These are phyloP conservation scores for Hemiprocne comata DNA, from an alignment of 2,113 vertebrate genomes.

Conservation along the genomic window DNA sequence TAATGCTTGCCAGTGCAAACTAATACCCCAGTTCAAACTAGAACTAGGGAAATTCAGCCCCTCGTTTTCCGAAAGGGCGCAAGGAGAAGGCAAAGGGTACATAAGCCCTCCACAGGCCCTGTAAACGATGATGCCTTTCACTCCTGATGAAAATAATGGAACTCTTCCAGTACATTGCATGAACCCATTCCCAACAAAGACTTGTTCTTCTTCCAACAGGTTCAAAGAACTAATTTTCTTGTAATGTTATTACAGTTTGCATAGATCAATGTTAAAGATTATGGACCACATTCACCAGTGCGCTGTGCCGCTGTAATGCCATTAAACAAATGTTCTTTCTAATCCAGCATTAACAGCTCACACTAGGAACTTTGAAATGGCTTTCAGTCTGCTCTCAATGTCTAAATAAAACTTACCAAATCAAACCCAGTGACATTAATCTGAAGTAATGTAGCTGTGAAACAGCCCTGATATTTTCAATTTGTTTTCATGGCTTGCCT, in stretches of 20 bases:
- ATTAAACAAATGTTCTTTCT: conserved; percentile 7
- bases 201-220: neutral
- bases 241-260: neutral
- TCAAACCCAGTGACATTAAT: neutral
- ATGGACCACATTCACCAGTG: neutral
- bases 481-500: neutral
- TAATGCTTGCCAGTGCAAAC: neutral
- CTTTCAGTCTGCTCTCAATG: neutral
- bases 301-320: neutral
- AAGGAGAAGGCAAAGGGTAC: neutral
- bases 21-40: neutral
- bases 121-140: neutral
- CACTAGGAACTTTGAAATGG: neutral
- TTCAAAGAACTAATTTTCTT: conserved; percentile 4
- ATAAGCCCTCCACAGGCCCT: accelerated
- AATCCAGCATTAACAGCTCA: conserved; percentile 6
- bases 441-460: neutral
- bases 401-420: conserved; percentile 1
- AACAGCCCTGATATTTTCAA: neutral
- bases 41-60: neutral
- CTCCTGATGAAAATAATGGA: neutral
- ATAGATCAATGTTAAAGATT: neutral
- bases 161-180: neutral
- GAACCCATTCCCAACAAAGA: neutral
- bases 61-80: accelerated